phyloP scores from a whole-genome alignment of 2,113 vertebrate species.

The Gopherus flavomarginatus region DNA sequence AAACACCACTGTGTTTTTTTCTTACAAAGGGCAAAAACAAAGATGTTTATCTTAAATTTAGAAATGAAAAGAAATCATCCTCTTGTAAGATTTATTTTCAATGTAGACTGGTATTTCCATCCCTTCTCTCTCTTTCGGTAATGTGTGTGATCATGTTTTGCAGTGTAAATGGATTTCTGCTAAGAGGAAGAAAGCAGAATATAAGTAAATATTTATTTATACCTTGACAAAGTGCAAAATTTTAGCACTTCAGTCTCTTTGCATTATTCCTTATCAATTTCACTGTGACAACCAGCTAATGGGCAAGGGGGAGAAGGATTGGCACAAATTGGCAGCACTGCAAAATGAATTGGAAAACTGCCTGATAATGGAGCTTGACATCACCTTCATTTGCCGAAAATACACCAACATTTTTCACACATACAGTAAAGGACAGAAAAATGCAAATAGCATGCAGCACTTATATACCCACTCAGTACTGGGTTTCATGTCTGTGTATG shows the following conservation, averaged over 20 bases:
- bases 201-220: background rate
- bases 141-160: background rate
- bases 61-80: background rate
- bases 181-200: background rate
- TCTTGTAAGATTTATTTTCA: background rate
- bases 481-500: background rate
- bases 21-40: background rate
- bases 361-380: no score
- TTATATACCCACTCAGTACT: background rate
- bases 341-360: background rate
- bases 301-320: background rate
- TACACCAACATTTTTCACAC: background rate
- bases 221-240: background rate
- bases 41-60: background rate
- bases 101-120: background rate
- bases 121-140: background rate
- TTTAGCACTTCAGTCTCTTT: background rate
- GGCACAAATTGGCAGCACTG: background rate
- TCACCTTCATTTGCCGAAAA: background rate
- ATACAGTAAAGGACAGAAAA: background rate
- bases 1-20: background rate
- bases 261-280: background rate
- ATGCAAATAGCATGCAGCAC: background rate
- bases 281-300: background rate
- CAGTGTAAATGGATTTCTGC: background rate